Evolutionary conservation across 2,797 vertebrate genomes (phyloP).

Genomic region (Onychomys leucogaster): DNA sequence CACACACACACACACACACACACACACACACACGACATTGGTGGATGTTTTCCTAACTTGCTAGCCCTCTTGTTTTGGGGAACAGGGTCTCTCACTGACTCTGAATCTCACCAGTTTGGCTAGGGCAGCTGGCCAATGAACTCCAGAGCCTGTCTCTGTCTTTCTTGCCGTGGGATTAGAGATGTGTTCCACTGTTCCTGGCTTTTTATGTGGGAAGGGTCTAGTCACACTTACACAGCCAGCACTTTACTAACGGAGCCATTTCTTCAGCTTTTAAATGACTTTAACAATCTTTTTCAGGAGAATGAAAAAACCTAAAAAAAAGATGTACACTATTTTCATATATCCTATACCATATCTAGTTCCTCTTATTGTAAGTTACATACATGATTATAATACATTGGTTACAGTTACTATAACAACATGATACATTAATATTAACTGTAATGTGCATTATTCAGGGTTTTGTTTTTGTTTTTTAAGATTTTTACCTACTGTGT

Average conservation of each 20-base stretch:
- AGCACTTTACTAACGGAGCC: not conserved
- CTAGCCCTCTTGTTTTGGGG: not conserved
- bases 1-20: fast-evolving
- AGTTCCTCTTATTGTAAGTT: not conserved
- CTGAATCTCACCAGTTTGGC: not conserved
- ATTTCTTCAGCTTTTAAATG: not conserved
- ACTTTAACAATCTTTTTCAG: not conserved
- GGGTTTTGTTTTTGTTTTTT: not conserved
- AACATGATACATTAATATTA: not conserved
- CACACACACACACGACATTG: no score
- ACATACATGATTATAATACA: not conserved
- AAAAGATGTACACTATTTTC: not conserved
- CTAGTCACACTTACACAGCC: not conserved
- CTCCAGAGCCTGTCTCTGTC: not conserved
- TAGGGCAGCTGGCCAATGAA: not conserved
- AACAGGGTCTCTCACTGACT: not conserved
- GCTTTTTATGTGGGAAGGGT: not conserved
- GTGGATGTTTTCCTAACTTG: not conserved
- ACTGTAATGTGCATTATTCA: not conserved
- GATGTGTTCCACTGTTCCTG: no score
- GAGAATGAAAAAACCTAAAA: not conserved
- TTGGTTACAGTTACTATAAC: not conserved
- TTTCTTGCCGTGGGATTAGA: not conserved
- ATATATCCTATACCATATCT: not conserved
- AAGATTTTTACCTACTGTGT: not conserved